phyloP scores from a whole-genome alignment of 2,797 vertebrate genomes.

The Leptatherina wallacei region DNA sequence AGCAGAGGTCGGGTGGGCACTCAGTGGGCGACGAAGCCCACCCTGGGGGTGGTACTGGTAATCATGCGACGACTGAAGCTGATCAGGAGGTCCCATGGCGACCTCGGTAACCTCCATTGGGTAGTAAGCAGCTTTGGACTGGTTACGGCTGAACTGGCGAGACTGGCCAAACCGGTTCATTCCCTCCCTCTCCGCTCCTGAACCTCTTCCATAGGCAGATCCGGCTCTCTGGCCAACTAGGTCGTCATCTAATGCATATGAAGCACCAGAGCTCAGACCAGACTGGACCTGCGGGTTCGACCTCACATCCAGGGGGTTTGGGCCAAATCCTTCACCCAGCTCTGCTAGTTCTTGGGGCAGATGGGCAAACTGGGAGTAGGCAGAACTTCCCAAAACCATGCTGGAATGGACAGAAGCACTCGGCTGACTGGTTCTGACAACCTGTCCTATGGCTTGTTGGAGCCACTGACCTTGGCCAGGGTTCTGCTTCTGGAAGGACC shows the following conservation, averaged over 20 bases:
- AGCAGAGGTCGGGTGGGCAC: slow-evolving; percentile 85
- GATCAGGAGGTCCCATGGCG: slow-evolving; percentile 85
- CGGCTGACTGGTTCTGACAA: slow-evolving; percentile 90
- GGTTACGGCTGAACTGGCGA: slow-evolving; percentile 91
- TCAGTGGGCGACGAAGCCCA: slow-evolving; percentile 87
- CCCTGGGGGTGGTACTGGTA: slow-evolving; percentile 70
- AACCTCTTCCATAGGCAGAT: slow-evolving; percentile 84
- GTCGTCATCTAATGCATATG: slow-evolving; percentile 80
- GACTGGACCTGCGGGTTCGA: slow-evolving; percentile 87
- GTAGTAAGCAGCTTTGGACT: slow-evolving; percentile 92
- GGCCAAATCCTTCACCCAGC: slow-evolving; percentile 84
- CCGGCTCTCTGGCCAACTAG: slow-evolving; percentile 77
- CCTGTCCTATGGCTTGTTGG: slow-evolving; percentile 92
- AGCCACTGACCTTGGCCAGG: slow-evolving; percentile 88
- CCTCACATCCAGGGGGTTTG: slow-evolving; percentile 76
- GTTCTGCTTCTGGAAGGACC: slow-evolving; percentile 89
- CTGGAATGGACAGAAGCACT: slow-evolving; percentile 67
- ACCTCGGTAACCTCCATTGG: slow-evolving; percentile 82
- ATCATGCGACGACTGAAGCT: slow-evolving; percentile 69
- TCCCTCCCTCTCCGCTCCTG: slow-evolving; percentile 67
- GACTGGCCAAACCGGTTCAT: slow-evolving; percentile 86
- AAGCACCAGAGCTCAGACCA: slow-evolving; percentile 84
- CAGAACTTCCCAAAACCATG: slow-evolving; percentile 79
- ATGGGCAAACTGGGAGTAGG: slow-evolving; percentile 91
- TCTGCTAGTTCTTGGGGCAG: slow-evolving; percentile 91